These are phyloP conservation scores for Sphaeridia pumilis DNA, from an alignment of 2,888 invertebrate genomes.

Conservation along the genomic window DNA sequence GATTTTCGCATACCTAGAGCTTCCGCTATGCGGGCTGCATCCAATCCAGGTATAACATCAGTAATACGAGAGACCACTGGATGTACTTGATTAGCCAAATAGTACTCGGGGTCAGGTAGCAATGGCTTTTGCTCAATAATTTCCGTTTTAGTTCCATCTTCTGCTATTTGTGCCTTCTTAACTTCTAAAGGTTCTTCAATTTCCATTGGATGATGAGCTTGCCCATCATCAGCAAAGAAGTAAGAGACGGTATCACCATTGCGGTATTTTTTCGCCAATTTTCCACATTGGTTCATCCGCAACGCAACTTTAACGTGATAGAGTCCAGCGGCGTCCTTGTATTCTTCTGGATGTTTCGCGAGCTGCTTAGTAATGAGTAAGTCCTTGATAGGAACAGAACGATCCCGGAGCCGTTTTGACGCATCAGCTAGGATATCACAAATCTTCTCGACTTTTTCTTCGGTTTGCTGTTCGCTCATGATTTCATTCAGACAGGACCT, in stretches of 20 bases:
- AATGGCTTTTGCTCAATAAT: conserved; percentile 42
- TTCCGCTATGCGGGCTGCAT: conserved; percentile 77
- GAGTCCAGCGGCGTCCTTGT: conserved; percentile 65
- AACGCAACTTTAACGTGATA: conserved; percentile 90
- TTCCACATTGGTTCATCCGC: conserved; percentile 62
- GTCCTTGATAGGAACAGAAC: conserved; percentile 59
- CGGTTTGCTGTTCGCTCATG: conserved; percentile 63
- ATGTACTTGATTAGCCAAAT: conserved; percentile 87
- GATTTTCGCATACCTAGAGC: conserved; percentile 77
- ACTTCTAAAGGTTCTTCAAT: conserved; percentile 3
- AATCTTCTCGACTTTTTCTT: conserved; percentile 75
- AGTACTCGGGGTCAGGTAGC: conserved; percentile 77
- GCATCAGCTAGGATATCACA: conserved; percentile 65
- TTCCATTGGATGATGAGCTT: conserved; percentile 31
- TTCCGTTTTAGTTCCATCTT: conserved; percentile 13
- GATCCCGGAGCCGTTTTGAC: conserved; percentile 57
- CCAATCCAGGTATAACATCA: conserved; percentile 89
- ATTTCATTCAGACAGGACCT: conserved; percentile 54
- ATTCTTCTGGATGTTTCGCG: conserved; percentile 86
- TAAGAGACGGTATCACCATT: conserved; percentile 93
- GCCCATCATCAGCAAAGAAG: conserved; percentile 66
- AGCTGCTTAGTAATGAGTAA: conserved; percentile 86
- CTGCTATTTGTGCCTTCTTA: conserved; percentile 4
- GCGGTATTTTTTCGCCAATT: conserved; percentile 60
- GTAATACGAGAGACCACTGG: conserved; percentile 91